Evolutionary conservation across 1,140 invertebrate genomes (phyloP).

Genomic region (Octopus sinensis): DNA sequence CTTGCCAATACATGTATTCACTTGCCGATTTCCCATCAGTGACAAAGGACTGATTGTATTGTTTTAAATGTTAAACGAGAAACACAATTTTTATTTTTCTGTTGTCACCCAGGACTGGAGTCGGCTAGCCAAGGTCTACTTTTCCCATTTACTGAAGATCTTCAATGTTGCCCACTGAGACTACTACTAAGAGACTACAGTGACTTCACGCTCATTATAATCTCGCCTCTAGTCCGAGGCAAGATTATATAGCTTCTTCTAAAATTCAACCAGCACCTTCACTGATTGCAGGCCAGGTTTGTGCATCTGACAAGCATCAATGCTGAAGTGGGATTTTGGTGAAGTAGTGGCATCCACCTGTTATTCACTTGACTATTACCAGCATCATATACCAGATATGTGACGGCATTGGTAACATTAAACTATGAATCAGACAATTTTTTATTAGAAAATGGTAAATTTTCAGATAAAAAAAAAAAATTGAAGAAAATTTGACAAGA

Average conservation of each 20-base stretch:
- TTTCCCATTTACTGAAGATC: conserved; percentile 9
- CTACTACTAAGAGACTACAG: not conserved
- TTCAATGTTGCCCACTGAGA: conserved; percentile 5
- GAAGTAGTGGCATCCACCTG: not conserved
- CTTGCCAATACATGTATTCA: not conserved
- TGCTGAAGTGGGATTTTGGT: not conserved
- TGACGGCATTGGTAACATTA: not conserved
- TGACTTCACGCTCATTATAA: not conserved
- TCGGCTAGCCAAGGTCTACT: conserved; percentile 12
- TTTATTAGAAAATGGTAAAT: too few relatives aligned
- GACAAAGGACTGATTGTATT: conserved; percentile 4
- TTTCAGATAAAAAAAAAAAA: too few relatives aligned
- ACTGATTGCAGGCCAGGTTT: conserved; percentile 6
- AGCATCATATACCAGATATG: not conserved
- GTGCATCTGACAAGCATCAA: not conserved
- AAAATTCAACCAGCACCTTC: conserved; percentile 5
- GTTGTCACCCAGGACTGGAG: conserved; percentile 33
- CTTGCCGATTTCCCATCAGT: not conserved
- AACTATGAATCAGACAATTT: not conserved
- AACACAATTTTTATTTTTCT: conserved; percentile 38
- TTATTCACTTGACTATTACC: not conserved
- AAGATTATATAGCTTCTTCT: conserved; percentile 12
- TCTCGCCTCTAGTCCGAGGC: not conserved
- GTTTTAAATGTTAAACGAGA: conserved; percentile 31
- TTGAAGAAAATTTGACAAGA: too few relatives aligned